Percentiles rank a stretch among this genome's conserved stretches.
Conservation (phyloP, 2,888 invertebrate genomes). For the Adineta ricciae region DNA sequence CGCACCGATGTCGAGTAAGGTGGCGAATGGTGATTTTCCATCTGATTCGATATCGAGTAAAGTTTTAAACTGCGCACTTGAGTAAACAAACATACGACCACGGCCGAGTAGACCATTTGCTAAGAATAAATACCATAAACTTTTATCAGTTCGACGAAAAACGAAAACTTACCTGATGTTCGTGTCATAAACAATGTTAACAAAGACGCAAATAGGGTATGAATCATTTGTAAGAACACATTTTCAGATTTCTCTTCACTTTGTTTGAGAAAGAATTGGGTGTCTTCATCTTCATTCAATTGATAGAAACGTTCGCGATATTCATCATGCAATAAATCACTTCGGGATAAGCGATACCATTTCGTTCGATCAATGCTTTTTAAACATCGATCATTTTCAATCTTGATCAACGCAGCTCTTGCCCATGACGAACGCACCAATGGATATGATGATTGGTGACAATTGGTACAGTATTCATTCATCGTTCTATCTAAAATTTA, state of each 20-base stretch:
- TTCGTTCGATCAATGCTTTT: slow-evolving; percentile 26
- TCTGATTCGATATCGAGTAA: slow-evolving; percentile 5
- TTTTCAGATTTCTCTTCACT: slow-evolving; percentile 72
- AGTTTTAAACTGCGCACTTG: slow-evolving; percentile 62
- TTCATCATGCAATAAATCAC: neutral
- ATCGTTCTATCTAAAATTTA: neutral
- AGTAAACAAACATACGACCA: slow-evolving; percentile 93
- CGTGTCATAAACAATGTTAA: slow-evolving; percentile 80
- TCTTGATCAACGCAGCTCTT: slow-evolving; percentile 18
- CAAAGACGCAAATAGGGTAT: slow-evolving; percentile 71
- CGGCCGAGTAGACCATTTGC: slow-evolving; percentile 65
- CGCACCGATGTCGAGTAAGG: slow-evolving; percentile 70
- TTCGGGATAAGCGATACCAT: slow-evolving; percentile 23
- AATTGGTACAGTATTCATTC: neutral
- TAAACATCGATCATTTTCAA: slow-evolving; percentile 31
- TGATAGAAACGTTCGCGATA: slow-evolving; percentile 17
- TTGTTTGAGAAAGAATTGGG: slow-evolving; percentile 62
- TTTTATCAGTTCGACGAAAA: too few species aligned
- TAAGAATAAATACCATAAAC: neutral
- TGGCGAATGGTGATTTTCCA: slow-evolving; percentile 16
- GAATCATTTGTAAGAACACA: slow-evolving; percentile 78
- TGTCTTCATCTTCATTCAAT: slow-evolving; percentile 59
- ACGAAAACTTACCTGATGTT: slow-evolving; percentile 69
- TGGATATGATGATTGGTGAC: slow-evolving; percentile 12
- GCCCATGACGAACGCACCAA: slow-evolving; percentile 23